phyloP scores from a whole-genome alignment of 2,888 invertebrate genomes.

The Ommatoiulus sabulosus region DNA sequence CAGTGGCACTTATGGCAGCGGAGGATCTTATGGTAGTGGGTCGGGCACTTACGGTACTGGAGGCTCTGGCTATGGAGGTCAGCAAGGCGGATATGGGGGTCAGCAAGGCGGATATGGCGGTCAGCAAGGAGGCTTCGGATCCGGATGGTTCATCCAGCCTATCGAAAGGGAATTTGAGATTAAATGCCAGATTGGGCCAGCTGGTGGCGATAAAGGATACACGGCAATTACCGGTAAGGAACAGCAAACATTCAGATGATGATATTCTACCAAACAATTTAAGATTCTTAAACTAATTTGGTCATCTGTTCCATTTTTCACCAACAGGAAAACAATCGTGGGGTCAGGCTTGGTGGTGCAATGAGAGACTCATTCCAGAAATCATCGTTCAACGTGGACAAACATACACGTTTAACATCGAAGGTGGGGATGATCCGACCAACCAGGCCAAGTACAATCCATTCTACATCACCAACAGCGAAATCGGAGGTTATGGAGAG shows the following conservation, averaged over 20 bases:
- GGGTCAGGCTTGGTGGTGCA: conserved; percentile 67
- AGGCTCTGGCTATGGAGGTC: not conserved
- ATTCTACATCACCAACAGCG: conserved; percentile 88
- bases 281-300: not conserved
- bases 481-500: conserved; percentile 87
- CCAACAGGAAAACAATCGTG: conserved; percentile 65
- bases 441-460: conserved; percentile 91
- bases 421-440: conserved; percentile 75
- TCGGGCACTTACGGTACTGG: conserved; percentile 48
- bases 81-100: not conserved
- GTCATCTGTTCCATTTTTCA: not conserved
- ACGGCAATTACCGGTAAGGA: conserved; percentile 75
- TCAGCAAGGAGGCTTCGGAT: conserved; percentile 11
- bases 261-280: not conserved
- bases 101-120: conserved; percentile 45
- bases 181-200: conserved; percentile 59
- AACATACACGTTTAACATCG: conserved; percentile 66
- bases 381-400: conserved; percentile 66
- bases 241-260: not conserved
- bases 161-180: conserved; percentile 55
- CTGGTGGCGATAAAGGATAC: conserved; percentile 83
- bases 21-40: not conserved
- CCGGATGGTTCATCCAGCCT: conserved; percentile 55
- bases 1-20: conserved; percentile 49
- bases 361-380: conserved; percentile 67